Base-by-base conservation (phyloP, 2,888 invertebrate genomes). In the Agrochola lychnidis region DNA sequence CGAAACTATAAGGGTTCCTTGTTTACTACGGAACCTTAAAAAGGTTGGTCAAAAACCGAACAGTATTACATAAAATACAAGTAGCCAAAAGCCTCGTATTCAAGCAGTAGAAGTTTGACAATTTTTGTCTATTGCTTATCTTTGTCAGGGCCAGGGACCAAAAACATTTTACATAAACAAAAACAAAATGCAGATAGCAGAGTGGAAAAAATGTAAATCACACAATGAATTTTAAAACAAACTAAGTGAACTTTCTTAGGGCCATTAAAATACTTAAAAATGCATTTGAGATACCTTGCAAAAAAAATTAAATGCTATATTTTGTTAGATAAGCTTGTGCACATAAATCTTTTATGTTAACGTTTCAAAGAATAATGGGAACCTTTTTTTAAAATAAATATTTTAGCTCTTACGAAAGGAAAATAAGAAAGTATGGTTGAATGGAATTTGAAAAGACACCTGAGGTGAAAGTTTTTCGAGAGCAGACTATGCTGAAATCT, bases 341-440 rank as follows among this genome's bases (percentile, higher is more conserved):
- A 70, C 71, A 88, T 86, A 88, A 86, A 88, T 87, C 86, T 86
- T 83, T 53, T 56, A 57, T 45, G 73, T 57, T 77, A 76, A 73
- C 81, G 83, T 59, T 78, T 56, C 30, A 78, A 86, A 74, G 86
- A 74, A 70, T 79, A 88, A 88, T 74, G 76, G 71, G 30, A 66
- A 45, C 57, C 69, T 64, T 81, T 73, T 77, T 70, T 36, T 59
- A 10, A 56, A 73, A 78, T 72, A 80, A 73, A 68, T 81, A 78
- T 80, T 80, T 85, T 36, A 61, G 53, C 56, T 77, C 36, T 70
- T 72, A 59, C 40, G 51, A 78, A 82, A 72, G 72, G 57, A 78
- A 79, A 76, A 70, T 78, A 69, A 40, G 36, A 61, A 69, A 53
- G 48, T 53, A 48, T 25, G 48, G 48, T 70, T 81, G 85, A 82